These are phyloP conservation scores for Dione juno DNA, from an alignment of 2,888 invertebrate genomes.

Conservation along the genomic window DNA sequence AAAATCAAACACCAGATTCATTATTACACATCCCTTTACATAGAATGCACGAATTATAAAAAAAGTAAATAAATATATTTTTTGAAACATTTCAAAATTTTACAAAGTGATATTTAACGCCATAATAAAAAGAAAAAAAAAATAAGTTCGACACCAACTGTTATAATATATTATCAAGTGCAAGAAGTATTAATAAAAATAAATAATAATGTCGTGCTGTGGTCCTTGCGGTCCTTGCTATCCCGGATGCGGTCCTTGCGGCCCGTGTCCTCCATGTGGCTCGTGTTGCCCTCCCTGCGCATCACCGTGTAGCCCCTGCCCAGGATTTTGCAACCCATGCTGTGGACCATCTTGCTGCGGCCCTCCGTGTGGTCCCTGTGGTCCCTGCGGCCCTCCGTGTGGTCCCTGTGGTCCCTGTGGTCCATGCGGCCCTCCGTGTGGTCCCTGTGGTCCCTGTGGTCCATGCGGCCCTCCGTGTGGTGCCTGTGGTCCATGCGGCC, in stretches of 20 bases:
- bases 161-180: conserved; percentile 13
- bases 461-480: no score
- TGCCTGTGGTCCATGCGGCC: no score
- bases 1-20: conserved; percentile 17
- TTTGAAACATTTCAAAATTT: conserved; percentile 16
- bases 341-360: conserved; percentile 25
- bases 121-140: conserved; percentile 7
- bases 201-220: conserved; percentile 28
- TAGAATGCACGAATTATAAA: conserved; percentile 29
- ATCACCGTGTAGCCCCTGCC: conserved; percentile 18
- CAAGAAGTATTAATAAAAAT: not conserved
- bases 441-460: no score
- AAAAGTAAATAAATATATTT: conserved; percentile 20
- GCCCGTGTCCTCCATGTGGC: conserved; percentile 11
- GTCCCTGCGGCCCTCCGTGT: conserved; percentile 36
- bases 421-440: not conserved
- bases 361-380: conserved; percentile 39
- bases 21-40: conserved; percentile 27
- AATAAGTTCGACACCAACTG: not conserved
- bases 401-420: conserved; percentile 43
- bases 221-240: conserved; percentile 22
- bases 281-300: conserved; percentile 17
- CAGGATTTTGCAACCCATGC: conserved; percentile 37
- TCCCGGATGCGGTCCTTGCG: conserved; percentile 19
- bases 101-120: conserved; percentile 19